A percentile compares a stretch with the other conserved stretches of the same genome.
These are phyloP conservation scores for Mustelus asterias DNA, from an alignment of 2,113 vertebrate genomes.

Conservation along the genomic window DNA sequence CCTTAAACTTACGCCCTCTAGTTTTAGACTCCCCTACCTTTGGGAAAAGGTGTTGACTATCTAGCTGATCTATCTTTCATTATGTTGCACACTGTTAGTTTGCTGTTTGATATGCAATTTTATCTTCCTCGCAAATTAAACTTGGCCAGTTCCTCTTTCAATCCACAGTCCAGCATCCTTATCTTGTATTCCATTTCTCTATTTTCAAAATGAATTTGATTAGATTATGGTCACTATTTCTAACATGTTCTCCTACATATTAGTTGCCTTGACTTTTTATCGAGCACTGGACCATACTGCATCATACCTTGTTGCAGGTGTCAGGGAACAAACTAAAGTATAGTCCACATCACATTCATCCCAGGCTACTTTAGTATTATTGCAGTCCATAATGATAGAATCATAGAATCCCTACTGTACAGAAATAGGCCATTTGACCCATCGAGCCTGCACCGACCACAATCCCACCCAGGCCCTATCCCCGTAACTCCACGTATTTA, in stretches of 20 bases:
- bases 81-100: too few relatives aligned
- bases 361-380: not conserved
- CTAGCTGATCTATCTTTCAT: too few relatives aligned
- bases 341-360: not conserved
- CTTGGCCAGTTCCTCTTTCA: not conserved
- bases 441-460: too few relatives aligned
- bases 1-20: too few relatives aligned
- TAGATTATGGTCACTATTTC: not conserved
- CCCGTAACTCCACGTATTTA: too few relatives aligned
- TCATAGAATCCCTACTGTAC: too few relatives aligned
- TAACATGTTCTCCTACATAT: not conserved
- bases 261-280: not conserved
- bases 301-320: not conserved
- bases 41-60: too few relatives aligned
- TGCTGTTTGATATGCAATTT: not conserved
- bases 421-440: too few relatives aligned
- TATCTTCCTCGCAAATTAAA: not conserved
- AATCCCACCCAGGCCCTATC: too few relatives aligned
- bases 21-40: too few relatives aligned
- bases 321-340: not conserved
- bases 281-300: not conserved
- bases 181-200: not conserved
- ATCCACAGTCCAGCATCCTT: not conserved
- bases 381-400: not conserved
- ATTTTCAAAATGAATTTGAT: not conserved